A percentile compares a stretch with the other conserved stretches of the same genome.
These are phyloP conservation scores for Sturmia bella DNA, from an alignment of 2,888 invertebrate species.

Conservation along the genomic window DNA sequence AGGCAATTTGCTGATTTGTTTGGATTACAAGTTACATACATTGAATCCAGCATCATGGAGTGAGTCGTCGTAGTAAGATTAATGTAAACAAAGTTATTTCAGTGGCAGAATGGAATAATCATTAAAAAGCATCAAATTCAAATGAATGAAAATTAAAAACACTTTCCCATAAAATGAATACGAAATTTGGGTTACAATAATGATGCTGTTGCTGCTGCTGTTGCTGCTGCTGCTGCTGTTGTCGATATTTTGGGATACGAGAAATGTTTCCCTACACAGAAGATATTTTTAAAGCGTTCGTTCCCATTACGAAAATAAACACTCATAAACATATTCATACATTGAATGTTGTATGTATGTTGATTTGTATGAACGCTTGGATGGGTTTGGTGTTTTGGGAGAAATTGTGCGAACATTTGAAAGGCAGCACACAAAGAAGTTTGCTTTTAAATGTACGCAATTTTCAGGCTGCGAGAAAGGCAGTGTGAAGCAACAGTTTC, in stretches of 20 bases:
- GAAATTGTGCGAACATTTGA: constrained; percentile 4
- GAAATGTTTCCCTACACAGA: constrained; percentile 53
- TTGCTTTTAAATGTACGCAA: too few relatives aligned
- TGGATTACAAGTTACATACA: not conserved
- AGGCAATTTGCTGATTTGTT: not conserved
- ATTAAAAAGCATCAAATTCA: constrained; percentile 8
- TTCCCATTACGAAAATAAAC: constrained; percentile 63
- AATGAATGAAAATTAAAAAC: constrained; percentile 32
- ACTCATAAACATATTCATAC: not conserved
- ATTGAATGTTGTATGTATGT: not conserved
- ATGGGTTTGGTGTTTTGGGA: not conserved
- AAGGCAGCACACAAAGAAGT: not conserved
- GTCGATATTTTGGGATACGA: too few relatives aligned
- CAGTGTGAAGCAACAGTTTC: too few relatives aligned
- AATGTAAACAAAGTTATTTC: constrained; percentile 6
- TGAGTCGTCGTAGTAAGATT: not conserved
- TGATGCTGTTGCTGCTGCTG: constrained; percentile 15
- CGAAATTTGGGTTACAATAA: constrained; percentile 41
- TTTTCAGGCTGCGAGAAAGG: not conserved
- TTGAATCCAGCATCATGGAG: not conserved
- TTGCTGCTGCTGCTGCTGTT: constrained; percentile 20
- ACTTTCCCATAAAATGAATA: constrained; percentile 39
- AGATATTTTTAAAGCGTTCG: constrained; percentile 63
- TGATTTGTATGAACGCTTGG: too few relatives aligned
- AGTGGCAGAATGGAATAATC: not conserved